Conservation (phyloP, 2,797 vertebrate species). For the Cheirogaleus major region DNA sequence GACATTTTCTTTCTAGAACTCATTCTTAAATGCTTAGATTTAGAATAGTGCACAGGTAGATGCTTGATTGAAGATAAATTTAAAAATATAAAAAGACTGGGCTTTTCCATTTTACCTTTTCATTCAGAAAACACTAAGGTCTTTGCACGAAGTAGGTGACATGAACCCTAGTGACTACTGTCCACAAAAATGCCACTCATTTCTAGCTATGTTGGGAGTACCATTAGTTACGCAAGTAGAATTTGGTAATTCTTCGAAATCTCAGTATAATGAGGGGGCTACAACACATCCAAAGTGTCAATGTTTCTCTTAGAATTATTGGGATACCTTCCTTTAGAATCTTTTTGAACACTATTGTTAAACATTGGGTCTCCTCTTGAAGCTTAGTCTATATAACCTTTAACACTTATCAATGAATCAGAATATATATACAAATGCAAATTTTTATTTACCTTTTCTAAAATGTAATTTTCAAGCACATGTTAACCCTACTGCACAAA, state of each 20-base stretch:
- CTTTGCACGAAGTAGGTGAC: background rate
- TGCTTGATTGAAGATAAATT: background rate
- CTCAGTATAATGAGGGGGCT: background rate
- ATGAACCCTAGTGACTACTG: background rate
- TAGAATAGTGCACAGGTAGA: background rate
- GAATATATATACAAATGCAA: background rate
- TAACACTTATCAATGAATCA: background rate
- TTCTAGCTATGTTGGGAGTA: background rate
- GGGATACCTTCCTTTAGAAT: background rate
- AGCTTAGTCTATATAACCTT: background rate
- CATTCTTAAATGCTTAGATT: background rate
- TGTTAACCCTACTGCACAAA: background rate
- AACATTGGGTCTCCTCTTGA: background rate
- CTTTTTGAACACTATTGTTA: background rate
- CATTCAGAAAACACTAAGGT: background rate
- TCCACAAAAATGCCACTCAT: background rate
- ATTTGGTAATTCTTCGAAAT: conserved; percentile 10
- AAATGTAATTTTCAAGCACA: background rate
- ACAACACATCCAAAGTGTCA: background rate
- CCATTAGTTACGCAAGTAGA: background rate
- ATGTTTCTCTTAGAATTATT: background rate
- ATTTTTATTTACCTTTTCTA: conserved; percentile 13
- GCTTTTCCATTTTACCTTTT: background rate
- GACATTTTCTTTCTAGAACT: background rate
- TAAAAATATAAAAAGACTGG: background rate